phyloP scores from a whole-genome alignment of 2,888 invertebrate genomes.

The Drepana falcataria region DNA sequence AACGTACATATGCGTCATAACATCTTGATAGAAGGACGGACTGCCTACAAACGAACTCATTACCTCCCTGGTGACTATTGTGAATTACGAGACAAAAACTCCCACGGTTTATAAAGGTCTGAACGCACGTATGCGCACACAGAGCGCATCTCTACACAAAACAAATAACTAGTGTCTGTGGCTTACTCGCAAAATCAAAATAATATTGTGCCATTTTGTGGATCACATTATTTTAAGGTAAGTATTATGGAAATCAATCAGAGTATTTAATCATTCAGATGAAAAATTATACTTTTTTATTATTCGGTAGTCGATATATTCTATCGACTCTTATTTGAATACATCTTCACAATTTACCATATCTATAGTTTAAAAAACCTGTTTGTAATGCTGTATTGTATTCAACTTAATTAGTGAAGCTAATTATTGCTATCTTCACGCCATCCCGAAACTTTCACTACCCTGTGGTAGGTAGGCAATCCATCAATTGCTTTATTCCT shows the following conservation, averaged over 20 bases:
- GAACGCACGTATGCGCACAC: conserved; percentile 54
- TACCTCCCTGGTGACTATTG: conserved; percentile 71
- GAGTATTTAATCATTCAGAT: no score
- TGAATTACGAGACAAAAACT: conserved; percentile 73
- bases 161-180: conserved; percentile 47
- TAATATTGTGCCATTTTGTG: not conserved
- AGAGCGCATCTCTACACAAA: conserved; percentile 66
- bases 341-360: no score
- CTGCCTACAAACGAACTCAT: conserved; percentile 73
- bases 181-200: conserved; percentile 23
- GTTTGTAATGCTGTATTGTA: no score
- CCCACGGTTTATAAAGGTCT: conserved; percentile 76
- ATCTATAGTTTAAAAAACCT: no score
- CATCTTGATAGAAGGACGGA: conserved; percentile 65
- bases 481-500: no score
- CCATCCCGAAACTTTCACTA: no score
- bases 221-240: not conserved
- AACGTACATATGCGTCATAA: conserved; percentile 57
- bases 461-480: no score
- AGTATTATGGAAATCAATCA: not conserved
- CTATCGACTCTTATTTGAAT: no score
- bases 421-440: no score
- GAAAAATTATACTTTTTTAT: no score
- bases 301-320: no score
- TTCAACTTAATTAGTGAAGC: no score